These are phyloP conservation scores for Drosophila teissieri DNA, from an alignment of 1,140 invertebrate species.

Conservation along the genomic window DNA sequence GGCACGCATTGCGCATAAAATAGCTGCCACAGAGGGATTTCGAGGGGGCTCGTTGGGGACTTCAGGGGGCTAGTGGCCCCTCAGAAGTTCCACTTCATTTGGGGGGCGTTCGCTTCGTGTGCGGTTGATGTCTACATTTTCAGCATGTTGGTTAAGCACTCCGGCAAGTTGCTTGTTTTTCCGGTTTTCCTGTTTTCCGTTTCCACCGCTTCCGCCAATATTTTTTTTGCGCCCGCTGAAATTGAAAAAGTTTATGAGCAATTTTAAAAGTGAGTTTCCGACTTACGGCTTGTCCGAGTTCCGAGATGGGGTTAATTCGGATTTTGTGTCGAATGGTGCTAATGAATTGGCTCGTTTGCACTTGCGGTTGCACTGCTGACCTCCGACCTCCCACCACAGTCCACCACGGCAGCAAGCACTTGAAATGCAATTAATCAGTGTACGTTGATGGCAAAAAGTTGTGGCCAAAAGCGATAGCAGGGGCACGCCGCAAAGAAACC, in stretches of 20 bases:
- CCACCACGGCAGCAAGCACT: slow-evolving; percentile 36
- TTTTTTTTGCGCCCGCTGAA: slow-evolving; percentile 31
- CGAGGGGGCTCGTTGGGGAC: slow-evolving; percentile 1
- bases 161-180: slow-evolving; percentile 50
- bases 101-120: slow-evolving; percentile 37
- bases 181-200: slow-evolving; percentile 26
- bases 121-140: slow-evolving; percentile 60
- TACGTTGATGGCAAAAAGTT: slow-evolving; percentile 54
- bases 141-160: slow-evolving; percentile 54
- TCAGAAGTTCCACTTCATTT: slow-evolving; percentile 47
- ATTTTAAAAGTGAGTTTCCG: slow-evolving; percentile 49
- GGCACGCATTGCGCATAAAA: slow-evolving; percentile 79
- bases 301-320: slow-evolving; percentile 48
- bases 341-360: slow-evolving; percentile 74
- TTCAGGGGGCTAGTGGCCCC: slow-evolving; percentile 1
- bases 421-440: slow-evolving; percentile 79
- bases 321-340: slow-evolving; percentile 55
- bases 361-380: slow-evolving; percentile 21
- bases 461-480: slow-evolving; percentile 51
- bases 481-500: slow-evolving; percentile 41
- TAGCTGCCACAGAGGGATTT: slow-evolving; percentile 57
- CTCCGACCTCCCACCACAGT: no score
- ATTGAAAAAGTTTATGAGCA: slow-evolving; percentile 75
- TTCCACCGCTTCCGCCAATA: slow-evolving; percentile 33
- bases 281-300: background rate